Percentiles rank a stretch among this genome's conserved stretches.
Conservation (phyloP, 2,797 vertebrate genomes). For the Propithecus deckenii region DNA sequence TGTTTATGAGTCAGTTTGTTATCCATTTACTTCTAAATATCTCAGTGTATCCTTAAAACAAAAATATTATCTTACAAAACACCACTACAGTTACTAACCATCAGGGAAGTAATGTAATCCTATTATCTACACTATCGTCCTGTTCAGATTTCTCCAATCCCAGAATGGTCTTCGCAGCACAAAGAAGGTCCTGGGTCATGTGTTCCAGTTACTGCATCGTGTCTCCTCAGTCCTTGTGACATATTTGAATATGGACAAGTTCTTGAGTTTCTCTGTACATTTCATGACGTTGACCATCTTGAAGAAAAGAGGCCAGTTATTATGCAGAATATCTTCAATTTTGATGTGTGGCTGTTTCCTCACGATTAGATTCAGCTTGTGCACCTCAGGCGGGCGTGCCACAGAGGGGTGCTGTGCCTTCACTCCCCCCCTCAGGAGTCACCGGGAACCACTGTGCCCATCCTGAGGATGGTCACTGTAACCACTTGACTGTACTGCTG, state of each 20-base stretch:
- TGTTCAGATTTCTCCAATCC: neutral
- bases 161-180: neutral
- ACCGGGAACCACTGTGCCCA: neutral
- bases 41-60: neutral
- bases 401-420: neutral
- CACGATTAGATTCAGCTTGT: neutral
- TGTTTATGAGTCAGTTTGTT: neutral
- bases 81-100: neutral
- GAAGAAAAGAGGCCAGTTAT: neutral
- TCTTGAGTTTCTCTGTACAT: neutral
- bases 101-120: neutral
- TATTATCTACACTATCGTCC: neutral
- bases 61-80: neutral
- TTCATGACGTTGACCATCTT: neutral
- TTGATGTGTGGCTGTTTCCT: neutral
- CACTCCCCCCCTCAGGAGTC: neutral
- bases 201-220: fast-evolving
- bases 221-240: neutral
- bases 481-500: neutral
- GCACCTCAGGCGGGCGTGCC: fast-evolving
- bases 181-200: neutral
- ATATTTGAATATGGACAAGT: neutral
- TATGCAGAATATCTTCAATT: neutral
- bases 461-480: neutral
- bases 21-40: neutral